Conservation (phyloP, 37 sponge, comb jelly and placozoan genomes). For the Halichondria panicea region DNA sequence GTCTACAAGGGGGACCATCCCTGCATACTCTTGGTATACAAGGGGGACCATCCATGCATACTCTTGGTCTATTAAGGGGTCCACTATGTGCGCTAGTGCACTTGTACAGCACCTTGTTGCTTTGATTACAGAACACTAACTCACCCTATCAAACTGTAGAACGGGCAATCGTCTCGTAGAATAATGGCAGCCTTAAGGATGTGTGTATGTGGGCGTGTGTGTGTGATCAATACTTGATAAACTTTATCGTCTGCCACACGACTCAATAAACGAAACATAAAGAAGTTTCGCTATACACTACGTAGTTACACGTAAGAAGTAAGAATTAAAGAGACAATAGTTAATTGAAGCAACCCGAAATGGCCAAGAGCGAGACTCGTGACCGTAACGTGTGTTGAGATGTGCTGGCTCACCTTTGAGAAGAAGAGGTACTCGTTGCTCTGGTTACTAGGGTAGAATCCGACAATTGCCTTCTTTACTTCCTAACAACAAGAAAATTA, state of each 20-base stretch:
- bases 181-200: conserved; percentile 29
- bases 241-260: too few relatives aligned
- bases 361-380: not conserved
- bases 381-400: not conserved
- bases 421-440: conserved; percentile 24
- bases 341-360: too few relatives aligned
- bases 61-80: too few relatives aligned
- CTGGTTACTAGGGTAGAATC: conserved; percentile 44
- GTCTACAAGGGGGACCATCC: too few relatives aligned
- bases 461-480: conserved; percentile 60
- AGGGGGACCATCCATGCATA: too few relatives aligned
- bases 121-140: not conserved
- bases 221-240: not conserved
- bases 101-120: too few relatives aligned
- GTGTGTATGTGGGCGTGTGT: not conserved
- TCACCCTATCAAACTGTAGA: conserved; percentile 51
- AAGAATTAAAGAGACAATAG: too few relatives aligned
- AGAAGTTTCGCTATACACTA: too few relatives aligned
- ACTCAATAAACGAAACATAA: too few relatives aligned
- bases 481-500: too few relatives aligned
- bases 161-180: conserved; percentile 66
- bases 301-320: too few relatives aligned
- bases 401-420: conserved; percentile 42
- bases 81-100: not conserved
- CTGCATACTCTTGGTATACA: too few relatives aligned